A percentile compares a stretch with the other conserved stretches of the same genome.
Evolutionary conservation across 2,113 vertebrate genomes (phyloP).

Genomic region (Alligator sinensis): DNA sequence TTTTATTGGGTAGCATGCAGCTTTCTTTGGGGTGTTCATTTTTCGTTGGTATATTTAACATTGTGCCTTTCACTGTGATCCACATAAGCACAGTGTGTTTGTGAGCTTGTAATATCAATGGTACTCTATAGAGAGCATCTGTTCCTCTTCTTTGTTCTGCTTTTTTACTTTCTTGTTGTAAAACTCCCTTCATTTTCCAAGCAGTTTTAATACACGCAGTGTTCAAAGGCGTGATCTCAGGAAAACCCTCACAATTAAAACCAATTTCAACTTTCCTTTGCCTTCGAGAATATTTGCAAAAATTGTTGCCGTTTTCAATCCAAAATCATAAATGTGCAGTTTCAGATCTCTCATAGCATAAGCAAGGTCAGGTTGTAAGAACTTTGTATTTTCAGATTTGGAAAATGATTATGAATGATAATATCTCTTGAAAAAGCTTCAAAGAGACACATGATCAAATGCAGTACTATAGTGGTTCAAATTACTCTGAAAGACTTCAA

Average conservation of each 20-base stretch:
- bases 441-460: conserved; percentile 9
- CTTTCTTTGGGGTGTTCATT: neutral
- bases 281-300: conserved; percentile 10
- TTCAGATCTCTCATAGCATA: neutral
- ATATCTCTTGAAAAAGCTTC: neutral
- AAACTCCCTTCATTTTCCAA: conserved; percentile 25
- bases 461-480: neutral
- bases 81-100: neutral
- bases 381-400: conserved; percentile 22
- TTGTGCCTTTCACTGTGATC: neutral
- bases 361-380: neutral
- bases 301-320: neutral
- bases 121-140: neutral
- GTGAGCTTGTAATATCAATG: neutral
- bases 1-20: neutral
- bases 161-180: neutral
- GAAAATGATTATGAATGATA: neutral
- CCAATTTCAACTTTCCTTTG: neutral
- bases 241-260: neutral
- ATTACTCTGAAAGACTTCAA: neutral
- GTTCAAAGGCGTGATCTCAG: neutral
- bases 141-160: neutral
- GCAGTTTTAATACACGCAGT: neutral
- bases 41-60: neutral
- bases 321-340: neutral